Base-by-base conservation (phyloP, 2,113 vertebrate genomes). In the Triplophysa rosa region DNA sequence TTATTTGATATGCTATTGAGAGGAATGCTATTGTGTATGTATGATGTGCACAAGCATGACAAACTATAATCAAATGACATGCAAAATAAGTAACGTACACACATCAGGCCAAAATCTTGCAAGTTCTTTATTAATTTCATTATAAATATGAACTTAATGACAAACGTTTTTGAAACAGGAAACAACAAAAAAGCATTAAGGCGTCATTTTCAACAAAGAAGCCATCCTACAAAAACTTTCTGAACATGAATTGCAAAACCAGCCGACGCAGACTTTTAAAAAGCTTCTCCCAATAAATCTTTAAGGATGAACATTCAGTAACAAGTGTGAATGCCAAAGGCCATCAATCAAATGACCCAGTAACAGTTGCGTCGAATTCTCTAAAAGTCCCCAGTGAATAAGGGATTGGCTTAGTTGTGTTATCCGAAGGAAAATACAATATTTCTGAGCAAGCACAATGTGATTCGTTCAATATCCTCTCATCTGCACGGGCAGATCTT, bases 111-210 rank as follows among this genome's bases (percentile, higher is more conserved):
- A 42, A 19, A 45, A 71, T 71, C 85, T 80, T 73, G 75, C 45
- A 61, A 87, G 78, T 74, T 29, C 6, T 92, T 93, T 90, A 90
- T 93, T 91, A 88, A 87, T 90, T 91, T 83, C 80, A 81, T 91
- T 93, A 93, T 91, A 93, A 93, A 94, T 93, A 92, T 90, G 89
- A 85, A 92, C 91, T 93, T 86, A 89, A 78, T 90, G 86, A 85
- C 81, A 83, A 79, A 66, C 84, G 86, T 88, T 90, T 90, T 86
- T 91, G 81, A 83, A 86, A 78, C 78, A 84, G 90, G 89, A 93
- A 91, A 92, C 89, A 91, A 92, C 90, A 89, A 82, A 92, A 92
- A 94, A 91, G 92, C 92, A 92, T 91, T 88, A 87, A 92, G 93
- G 93, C 89, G 91, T 93, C 87, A 84, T 91, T 91, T 91, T 85